These are phyloP conservation scores for Odocoileus hemionus DNA, from an alignment of 2,113 vertebrate genomes.

Conservation along the genomic window DNA sequence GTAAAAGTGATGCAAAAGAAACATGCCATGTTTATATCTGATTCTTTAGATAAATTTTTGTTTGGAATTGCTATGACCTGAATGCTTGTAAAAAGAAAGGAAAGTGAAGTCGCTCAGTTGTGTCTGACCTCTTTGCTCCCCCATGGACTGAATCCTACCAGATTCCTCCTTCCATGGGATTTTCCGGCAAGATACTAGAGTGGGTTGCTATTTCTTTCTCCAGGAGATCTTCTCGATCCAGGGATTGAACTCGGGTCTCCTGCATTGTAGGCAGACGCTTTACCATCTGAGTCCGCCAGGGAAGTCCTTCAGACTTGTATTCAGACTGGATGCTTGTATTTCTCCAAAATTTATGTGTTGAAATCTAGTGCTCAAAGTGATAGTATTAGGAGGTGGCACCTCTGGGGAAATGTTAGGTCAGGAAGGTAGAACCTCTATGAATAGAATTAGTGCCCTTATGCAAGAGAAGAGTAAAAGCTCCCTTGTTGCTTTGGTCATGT, in stretches of 20 bases:
- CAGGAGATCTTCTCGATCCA: not conserved
- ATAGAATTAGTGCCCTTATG: not conserved
- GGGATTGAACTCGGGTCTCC: not conserved
- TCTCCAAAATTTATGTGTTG: not conserved
- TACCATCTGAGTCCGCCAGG: not conserved
- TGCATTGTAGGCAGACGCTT: not conserved
- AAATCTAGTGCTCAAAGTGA: not conserved
- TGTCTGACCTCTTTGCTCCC: not conserved
- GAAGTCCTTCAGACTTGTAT: not conserved
- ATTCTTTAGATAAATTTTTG: not conserved
- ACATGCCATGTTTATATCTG: not conserved
- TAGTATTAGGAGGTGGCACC: not conserved
- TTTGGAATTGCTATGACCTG: not conserved
- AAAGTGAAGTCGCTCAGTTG: fast-evolving
- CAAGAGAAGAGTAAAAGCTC: not conserved
- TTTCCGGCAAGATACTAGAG: not conserved
- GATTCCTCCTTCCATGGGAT: not conserved
- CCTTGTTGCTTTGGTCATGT: not conserved
- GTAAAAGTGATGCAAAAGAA: not conserved
- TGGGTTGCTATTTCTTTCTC: not conserved
- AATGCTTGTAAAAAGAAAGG: not conserved
- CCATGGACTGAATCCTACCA: not conserved
- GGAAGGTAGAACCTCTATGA: not conserved
- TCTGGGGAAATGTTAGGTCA: not conserved
- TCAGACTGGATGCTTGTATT: not conserved